phyloP scores from a whole-genome alignment of 2,797 vertebrate genomes.

The Mormyrops boulengeri region DNA sequence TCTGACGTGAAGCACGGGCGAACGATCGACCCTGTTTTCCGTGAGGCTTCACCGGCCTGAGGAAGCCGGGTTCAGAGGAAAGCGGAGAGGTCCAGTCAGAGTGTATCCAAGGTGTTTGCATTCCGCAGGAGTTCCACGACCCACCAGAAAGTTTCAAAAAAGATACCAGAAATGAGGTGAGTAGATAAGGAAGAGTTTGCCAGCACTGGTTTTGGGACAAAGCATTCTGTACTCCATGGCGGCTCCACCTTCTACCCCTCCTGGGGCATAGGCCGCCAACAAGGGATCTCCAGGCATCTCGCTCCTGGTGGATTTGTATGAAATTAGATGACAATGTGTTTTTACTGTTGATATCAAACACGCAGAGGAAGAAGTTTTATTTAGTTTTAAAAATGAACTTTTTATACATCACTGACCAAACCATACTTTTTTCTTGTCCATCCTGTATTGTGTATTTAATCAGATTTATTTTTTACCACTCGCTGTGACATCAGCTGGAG shows the following conservation, averaged over 20 bases:
- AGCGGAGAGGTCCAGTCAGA: conserved; percentile 25
- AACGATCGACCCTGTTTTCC: conserved; percentile 38
- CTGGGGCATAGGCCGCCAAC: background rate
- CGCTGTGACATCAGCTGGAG: background rate
- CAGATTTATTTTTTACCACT: background rate
- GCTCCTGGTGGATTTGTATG: background rate
- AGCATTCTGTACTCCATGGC: background rate
- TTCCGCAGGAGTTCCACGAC: conserved; percentile 14
- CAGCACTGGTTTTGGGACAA: background rate
- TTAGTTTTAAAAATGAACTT: background rate
- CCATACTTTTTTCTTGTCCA: background rate
- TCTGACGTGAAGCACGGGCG: conserved; percentile 38
- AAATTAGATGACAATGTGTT: background rate
- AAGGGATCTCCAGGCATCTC: background rate
- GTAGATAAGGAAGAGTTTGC: background rate
- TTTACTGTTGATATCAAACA: background rate
- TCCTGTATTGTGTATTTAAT: conserved; percentile 4
- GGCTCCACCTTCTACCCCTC: background rate
- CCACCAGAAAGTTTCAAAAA: conserved; percentile 14
- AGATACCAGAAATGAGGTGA: background rate
- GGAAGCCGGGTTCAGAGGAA: conserved; percentile 27
- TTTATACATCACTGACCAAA: background rate
- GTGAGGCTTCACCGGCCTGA: conserved; percentile 20
- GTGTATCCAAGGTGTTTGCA: background rate
- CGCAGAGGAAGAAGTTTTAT: background rate